Percentiles rank a stretch among this genome's conserved stretches.
Conservation (phyloP, 1,140 invertebrate genomes). For the Stegodyphus mimosarum region DNA sequence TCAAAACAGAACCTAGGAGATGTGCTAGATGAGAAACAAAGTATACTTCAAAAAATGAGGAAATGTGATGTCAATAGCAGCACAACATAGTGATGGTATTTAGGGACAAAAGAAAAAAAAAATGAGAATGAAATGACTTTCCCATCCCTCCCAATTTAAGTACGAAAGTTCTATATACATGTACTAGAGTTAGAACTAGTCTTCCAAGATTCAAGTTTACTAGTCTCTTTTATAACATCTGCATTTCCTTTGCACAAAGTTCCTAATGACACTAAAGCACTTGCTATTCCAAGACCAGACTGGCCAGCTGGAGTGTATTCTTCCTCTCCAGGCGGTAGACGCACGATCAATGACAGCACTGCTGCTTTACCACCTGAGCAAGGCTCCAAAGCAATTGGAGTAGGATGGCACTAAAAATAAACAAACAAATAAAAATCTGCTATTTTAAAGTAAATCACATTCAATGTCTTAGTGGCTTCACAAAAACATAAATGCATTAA, state of each 20-base stretch:
- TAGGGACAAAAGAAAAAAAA: neutral
- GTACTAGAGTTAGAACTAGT: slow-evolving; percentile 58
- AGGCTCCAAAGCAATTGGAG: slow-evolving; percentile 93
- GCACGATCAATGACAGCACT: slow-evolving; percentile 90
- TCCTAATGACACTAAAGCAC: slow-evolving; percentile 85
- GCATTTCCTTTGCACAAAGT: slow-evolving; percentile 59
- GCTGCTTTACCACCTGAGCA: slow-evolving; percentile 90
- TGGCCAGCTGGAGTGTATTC: slow-evolving; percentile 61
- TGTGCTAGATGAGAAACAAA: slow-evolving; percentile 7
- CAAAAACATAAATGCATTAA: too few species aligned
- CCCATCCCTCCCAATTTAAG: slow-evolving; percentile 29
- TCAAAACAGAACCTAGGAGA: neutral
- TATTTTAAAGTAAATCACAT: neutral
- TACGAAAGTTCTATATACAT: slow-evolving; percentile 59
- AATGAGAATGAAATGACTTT: slow-evolving; percentile 11
- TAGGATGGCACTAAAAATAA: slow-evolving; percentile 77
- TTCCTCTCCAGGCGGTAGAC: slow-evolving; percentile 74
- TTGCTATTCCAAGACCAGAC: slow-evolving; percentile 83
- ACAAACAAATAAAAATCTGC: neutral
- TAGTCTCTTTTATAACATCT: slow-evolving; percentile 60
- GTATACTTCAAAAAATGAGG: slow-evolving; percentile 14
- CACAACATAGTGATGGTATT: slow-evolving; percentile 16
- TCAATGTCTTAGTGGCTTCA: too few species aligned
- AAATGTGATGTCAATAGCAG: slow-evolving; percentile 15
- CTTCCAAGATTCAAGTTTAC: slow-evolving; percentile 61